Base-by-base conservation (phyloP, 2,888 invertebrate genomes). In the Caenorhabditis becei region DNA sequence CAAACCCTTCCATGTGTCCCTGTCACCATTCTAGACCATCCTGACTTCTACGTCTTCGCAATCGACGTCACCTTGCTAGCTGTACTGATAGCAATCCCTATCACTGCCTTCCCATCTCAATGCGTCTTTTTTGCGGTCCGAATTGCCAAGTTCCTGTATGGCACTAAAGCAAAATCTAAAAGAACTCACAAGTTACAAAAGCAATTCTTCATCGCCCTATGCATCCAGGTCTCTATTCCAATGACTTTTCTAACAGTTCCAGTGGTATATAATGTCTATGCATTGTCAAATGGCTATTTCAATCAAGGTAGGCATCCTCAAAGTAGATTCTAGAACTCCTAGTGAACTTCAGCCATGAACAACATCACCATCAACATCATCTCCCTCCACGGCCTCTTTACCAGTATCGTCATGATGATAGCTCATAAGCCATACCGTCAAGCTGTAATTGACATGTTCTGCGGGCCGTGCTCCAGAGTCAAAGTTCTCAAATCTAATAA, bases 1-100 rank as follows among this genome's bases (percentile, higher is more conserved):
- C 61, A 71, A 53, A 71, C 51, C 53, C 62, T 71, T 18, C 61
- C 71, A 3, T 71, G 71, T 23, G 23, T 71, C 24, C 71, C 71
- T 11, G 61, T 53, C 20, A 26, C 32, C 28, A 35, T 71, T 18
- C 44, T 71, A 18, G 54, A 61, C 23, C 53, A 71, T 44, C 71
- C 71, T 2, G 20, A 71, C 14, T 62, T 71, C 32, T 62, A 44
- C 32, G 62, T 71, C 11, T 71, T 53, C 23, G 71, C 71, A 14
- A 28, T 61, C 7, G 58, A 70, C 20, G 61, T 70, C 41, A 61
- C 70, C n/a, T 49, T 71, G 1, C 54, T 71, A 2, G 61, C 71
- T 1, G 41, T 37, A 16, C 23, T 71, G 0, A 71, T 71, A 0
- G 71, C 54, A 4, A 23, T 28, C 1, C 53, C 71, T 1, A 20